phyloP scores from a whole-genome alignment of 2,797 vertebrate genomes.

The Schizopygopsis malacanthus region DNA sequence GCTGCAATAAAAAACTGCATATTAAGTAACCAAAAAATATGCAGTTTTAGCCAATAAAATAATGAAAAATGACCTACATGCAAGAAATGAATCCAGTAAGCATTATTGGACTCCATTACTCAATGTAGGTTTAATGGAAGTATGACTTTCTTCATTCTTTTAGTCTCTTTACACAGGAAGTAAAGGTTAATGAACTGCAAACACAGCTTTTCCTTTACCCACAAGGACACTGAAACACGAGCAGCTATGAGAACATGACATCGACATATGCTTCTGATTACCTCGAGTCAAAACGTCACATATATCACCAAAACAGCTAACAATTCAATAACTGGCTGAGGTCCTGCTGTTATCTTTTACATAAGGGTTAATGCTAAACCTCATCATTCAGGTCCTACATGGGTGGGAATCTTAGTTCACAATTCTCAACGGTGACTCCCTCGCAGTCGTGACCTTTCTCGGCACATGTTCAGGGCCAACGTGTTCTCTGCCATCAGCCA shows the following conservation, averaged over 20 bases:
- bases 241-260: constrained; percentile 42
- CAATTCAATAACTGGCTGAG: constrained; percentile 18
- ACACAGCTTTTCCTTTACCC: constrained; percentile 25
- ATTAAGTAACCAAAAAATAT: background rate
- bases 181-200: constrained; percentile 36
- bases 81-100: background rate
- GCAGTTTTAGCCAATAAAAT: background rate
- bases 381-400: constrained; percentile 39
- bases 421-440: constrained; percentile 36
- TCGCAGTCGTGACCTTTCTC: constrained; percentile 49
- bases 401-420: constrained; percentile 39
- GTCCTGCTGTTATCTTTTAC: constrained; percentile 21
- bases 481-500: constrained; percentile 40
- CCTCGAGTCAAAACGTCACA: constrained; percentile 30
- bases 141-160: constrained; percentile 1
- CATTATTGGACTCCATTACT: background rate
- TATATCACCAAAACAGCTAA: constrained; percentile 31
- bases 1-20: background rate
- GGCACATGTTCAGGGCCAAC: constrained; percentile 25
- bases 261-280: constrained; percentile 50
- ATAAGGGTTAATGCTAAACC: constrained; percentile 26
- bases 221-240: constrained; percentile 32
- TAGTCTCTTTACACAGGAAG: constrained; percentile 11
- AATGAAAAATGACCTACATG: background rate
- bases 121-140: constrained; percentile 19